Evolutionary conservation across 2,888 invertebrate species (phyloP).

Genomic region (Noctua janthina): DNA sequence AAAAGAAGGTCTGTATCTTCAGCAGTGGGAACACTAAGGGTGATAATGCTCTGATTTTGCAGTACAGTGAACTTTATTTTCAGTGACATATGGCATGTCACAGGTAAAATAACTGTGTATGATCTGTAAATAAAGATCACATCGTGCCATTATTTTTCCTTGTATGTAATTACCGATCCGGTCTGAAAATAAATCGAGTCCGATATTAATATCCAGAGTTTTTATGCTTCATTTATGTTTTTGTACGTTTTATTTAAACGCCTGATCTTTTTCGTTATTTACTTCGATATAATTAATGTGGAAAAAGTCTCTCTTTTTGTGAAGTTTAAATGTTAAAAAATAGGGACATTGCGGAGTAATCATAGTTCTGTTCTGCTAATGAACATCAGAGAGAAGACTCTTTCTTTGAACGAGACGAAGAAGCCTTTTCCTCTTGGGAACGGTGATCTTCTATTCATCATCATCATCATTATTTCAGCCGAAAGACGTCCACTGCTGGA

Average conservation of each 20-base stretch:
- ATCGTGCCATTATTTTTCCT: constrained; percentile 11
- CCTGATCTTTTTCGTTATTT: not conserved
- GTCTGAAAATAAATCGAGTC: constrained; percentile 16
- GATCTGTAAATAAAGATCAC: too few species aligned
- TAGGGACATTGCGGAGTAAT: not conserved
- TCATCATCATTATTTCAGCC: too few species aligned
- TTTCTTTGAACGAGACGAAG: not conserved
- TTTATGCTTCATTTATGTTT: constrained; percentile 18
- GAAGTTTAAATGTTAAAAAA: too few species aligned
- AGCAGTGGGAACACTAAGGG: too few species aligned
- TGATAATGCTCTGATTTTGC: too few species aligned
- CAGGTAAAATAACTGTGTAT: not conserved
- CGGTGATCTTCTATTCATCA: not conserved
- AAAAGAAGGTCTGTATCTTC: too few species aligned
- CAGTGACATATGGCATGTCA: not conserved
- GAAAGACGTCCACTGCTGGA: too few species aligned
- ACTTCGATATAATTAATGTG: not conserved
- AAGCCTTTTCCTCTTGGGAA: not conserved
- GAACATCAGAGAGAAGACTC: not conserved
- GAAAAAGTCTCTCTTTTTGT: not conserved
- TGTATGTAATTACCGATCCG: constrained; percentile 24
- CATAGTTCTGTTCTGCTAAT: not conserved
- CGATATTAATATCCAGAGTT: constrained; percentile 16
- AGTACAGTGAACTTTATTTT: not conserved
- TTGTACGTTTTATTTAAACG: not conserved